These are phyloP conservation scores for Drosophila sucinea DNA, from an alignment of 1,140 invertebrate species.

Conservation along the genomic window DNA sequence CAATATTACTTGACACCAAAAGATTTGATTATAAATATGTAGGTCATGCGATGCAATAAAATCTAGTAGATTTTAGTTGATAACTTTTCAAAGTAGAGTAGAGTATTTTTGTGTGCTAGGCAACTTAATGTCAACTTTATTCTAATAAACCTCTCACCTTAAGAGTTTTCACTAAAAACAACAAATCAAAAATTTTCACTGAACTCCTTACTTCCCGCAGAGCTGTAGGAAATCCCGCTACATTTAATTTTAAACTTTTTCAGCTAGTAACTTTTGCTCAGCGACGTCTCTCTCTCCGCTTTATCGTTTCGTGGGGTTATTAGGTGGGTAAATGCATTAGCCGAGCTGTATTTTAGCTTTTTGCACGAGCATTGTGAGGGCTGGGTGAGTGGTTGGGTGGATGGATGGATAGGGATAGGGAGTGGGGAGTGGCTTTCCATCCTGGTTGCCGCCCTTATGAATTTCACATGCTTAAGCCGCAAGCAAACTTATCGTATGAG, in stretches of 20 bases:
- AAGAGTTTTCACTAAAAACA: conserved; percentile 1
- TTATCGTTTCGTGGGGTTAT: conserved; percentile 49
- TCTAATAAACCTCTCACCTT: conserved; percentile 10
- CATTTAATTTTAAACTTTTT: conserved; percentile 78
- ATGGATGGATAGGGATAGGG: too few relatives aligned
- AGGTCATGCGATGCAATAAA: too few relatives aligned
- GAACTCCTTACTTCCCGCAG: neutral
- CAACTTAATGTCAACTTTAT: conserved; percentile 8
- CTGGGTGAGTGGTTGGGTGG: neutral
- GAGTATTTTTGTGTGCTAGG: neutral
- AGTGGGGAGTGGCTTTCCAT: conserved; percentile 1
- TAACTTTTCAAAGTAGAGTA: too few relatives aligned
- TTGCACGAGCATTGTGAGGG: conserved; percentile 36
- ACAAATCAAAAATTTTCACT: conserved; percentile 13
- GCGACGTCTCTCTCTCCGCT: conserved; percentile 10
- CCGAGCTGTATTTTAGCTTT: conserved; percentile 54
- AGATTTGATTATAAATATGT: too few relatives aligned
- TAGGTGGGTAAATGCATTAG: conserved; percentile 73
- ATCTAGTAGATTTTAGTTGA: too few relatives aligned
- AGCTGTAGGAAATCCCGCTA: conserved; percentile 45
- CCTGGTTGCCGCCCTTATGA: conserved; percentile 60
- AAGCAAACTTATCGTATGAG: conserved; percentile 47
- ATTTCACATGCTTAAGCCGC: conserved; percentile 79
- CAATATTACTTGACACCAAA: too few relatives aligned
- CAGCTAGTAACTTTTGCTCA: conserved; percentile 54